phyloP scores from a whole-genome alignment of 2,797 vertebrate genomes.

The Mormyrus hasselquistii region DNA sequence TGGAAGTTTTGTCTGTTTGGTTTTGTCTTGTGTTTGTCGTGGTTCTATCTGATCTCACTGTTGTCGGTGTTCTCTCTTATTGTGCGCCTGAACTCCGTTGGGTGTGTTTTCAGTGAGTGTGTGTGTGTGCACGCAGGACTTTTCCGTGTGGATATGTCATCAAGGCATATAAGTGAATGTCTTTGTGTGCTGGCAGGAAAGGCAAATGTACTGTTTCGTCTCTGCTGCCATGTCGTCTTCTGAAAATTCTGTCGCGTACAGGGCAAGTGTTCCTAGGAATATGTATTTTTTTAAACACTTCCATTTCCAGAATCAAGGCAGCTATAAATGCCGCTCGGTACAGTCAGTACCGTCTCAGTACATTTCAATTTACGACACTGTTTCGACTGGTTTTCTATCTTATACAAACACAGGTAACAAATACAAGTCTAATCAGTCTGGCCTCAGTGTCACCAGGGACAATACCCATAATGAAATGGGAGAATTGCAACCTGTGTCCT shows the following conservation, averaged over 20 bases:
- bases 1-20: not conserved
- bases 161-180: not conserved
- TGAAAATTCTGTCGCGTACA: not conserved
- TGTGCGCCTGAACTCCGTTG: not conserved
- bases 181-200: not conserved
- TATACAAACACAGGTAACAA: not conserved
- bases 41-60: not conserved
- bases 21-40: not conserved
- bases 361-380: not conserved
- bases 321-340: not conserved
- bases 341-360: not conserved
- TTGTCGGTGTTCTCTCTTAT: not conserved
- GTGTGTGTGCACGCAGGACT: not conserved
- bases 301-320: not conserved
- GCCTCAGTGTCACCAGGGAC: not conserved
- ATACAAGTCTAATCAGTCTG: not conserved
- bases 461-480: not conserved
- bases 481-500: not conserved
- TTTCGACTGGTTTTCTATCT: not conserved
- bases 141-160: not conserved
- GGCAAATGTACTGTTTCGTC: not conserved
- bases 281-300: not conserved
- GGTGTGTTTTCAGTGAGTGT: not conserved
- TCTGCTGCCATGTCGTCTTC: not conserved
- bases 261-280: not conserved